A percentile compares a stretch with the other conserved stretches of the same genome.
Evolutionary conservation across 2,113 vertebrate genomes (phyloP).

Genomic region (Oryctolagus cuniculus): mOryCun1.1 NC_091436.1:15613501-15614000

Average conservation of each 20-base stretch:
- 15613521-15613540: background rate
- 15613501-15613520: background rate
- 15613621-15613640: background rate
- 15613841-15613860: too few species aligned
- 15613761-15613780: background rate
- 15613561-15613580: background rate
- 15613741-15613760: background rate
- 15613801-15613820: background rate
- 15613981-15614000: too few species aligned
- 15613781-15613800: background rate
- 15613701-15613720: background rate
- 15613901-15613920: too few species aligned
- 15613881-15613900: too few species aligned
- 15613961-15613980: too few species aligned
- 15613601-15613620: background rate
- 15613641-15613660: background rate
- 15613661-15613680: background rate
- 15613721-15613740: rapidly evolving
- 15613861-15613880: too few species aligned
- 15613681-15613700: background rate
- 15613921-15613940: too few species aligned
- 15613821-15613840: too few species aligned
- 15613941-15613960: too few species aligned
- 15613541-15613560: background rate
- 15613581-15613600: background rate